Base-by-base conservation (phyloP, 2,888 invertebrate genomes). In the Orthonychiurus folsomi region DNA sequence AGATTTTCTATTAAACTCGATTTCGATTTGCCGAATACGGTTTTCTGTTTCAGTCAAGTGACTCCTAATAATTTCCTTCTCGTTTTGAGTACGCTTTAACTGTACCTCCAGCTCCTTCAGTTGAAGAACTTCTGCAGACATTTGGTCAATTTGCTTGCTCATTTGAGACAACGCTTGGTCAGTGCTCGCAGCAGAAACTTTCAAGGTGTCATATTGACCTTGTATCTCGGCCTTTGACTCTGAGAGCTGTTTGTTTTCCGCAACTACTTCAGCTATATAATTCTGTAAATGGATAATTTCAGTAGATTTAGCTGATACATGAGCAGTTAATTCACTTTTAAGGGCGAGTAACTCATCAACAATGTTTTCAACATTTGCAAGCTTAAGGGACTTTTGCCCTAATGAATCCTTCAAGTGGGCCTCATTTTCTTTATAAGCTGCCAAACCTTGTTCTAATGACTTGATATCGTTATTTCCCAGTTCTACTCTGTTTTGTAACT, bases 1-100 rank as follows among this genome's bases (percentile, higher is more conserved):
- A 5, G 20, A 20, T 25, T 59, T 59, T 3, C 50, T 48, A 50
- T 59, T 50, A 25, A 24, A 48, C 5, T 59, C 59, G 9, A 20
- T 9, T 3, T 23, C 21, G 3, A 50, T 18, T 24, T n/a, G 37
- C 23, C 50, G 24, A 5, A 20, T 12, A 23, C 24, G 48, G 26
- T 3, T 23, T 48, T 21, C 56, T 9, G 56, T 5, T n/a, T 56
- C 12, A 25, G 9, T 3, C 25, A 56, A 15, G n/a, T 23, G 52
- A 37, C 15, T 37, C 15, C 15, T 5, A 37, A 37, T 5, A 21
- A 52, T 20, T 5, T 5, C 21, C 5, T 21, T 9, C 20, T 52
- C 21, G 20, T 52, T 52, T 20, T n/a, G 5, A 12, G 9, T 20
- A 21, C 20, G 5, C 9, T n/a, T 52, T n/a, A 56, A 26, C 24